Percentiles rank a stretch among this genome's conserved stretches.
These are phyloP conservation scores for Spheniscus humboldti DNA, from an alignment of 2,797 vertebrate species.

Conservation along the genomic window DNA sequence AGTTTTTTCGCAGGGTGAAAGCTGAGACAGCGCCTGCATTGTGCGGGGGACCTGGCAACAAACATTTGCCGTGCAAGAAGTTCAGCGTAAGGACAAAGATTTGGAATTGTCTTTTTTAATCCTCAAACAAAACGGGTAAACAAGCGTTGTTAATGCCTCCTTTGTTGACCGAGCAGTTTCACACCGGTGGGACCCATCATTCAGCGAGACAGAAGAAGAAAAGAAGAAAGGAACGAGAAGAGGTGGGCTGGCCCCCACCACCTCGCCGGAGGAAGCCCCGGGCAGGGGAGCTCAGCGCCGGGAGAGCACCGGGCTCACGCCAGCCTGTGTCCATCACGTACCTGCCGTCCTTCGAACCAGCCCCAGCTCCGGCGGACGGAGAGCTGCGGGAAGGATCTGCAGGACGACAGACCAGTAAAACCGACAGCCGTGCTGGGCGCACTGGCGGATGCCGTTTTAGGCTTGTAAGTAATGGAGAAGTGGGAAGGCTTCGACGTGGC, in stretches of 20 bases:
- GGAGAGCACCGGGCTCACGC: background rate
- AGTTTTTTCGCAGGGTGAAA: slow-evolving; percentile 1
- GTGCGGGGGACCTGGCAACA: slow-evolving; percentile 27
- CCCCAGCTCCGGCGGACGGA: no score
- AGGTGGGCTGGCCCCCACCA: background rate
- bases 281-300: background rate
- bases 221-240: background rate
- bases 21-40: slow-evolving; percentile 45
- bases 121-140: slow-evolving; percentile 46
- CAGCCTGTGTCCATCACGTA: background rate
- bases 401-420: background rate
- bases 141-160: background rate
- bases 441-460: background rate
- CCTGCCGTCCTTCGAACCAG: background rate
- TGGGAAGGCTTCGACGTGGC: rapidly evolving
- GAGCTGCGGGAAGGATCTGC: background rate
- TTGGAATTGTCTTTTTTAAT: slow-evolving; percentile 59
- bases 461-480: background rate
- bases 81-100: slow-evolving; percentile 58
- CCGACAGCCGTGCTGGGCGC: rapidly evolving
- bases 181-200: background rate
- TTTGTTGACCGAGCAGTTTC: background rate
- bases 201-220: background rate
- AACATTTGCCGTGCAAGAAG: slow-evolving; percentile 43
- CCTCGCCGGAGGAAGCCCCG: rapidly evolving